phyloP scores from a whole-genome alignment of 2,113 vertebrate species.

The Nothocercus nigrocapillus region DNA sequence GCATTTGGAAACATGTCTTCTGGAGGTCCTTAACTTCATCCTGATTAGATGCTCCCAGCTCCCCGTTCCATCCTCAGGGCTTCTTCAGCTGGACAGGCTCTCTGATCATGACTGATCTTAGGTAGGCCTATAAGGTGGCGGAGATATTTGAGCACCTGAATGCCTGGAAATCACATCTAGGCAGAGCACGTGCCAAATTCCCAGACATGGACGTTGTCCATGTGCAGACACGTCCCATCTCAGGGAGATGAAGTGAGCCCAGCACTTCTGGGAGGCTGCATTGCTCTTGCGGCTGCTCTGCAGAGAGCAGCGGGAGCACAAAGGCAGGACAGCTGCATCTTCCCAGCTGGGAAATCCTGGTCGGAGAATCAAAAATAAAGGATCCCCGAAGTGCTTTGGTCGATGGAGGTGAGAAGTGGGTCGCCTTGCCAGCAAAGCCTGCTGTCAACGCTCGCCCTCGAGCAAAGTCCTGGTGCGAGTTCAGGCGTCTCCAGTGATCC shows the following conservation, averaged over 20 bases:
- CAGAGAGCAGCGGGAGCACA: background rate
- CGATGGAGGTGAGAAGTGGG: background rate
- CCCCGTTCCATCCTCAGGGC: constrained; percentile 8
- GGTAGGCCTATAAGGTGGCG: background rate
- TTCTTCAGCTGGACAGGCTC: background rate
- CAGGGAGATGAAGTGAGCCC: background rate
- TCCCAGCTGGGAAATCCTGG: background rate
- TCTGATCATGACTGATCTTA: background rate
- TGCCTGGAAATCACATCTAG: background rate
- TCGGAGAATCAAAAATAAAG: background rate
- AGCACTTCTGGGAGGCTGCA: background rate
- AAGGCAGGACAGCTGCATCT: background rate
- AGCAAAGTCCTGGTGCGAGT: background rate
- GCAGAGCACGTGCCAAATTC: background rate
- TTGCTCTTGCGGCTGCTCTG: background rate
- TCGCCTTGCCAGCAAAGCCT: background rate
- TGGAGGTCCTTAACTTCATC: background rate
- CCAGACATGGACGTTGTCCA: background rate
- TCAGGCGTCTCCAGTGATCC: background rate
- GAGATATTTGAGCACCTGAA: background rate
- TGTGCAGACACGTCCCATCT: background rate
- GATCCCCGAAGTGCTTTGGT: background rate
- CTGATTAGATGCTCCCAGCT: background rate
- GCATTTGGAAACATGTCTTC: background rate
- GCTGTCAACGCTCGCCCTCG: too few relatives aligned